Base-by-base conservation (phyloP, 2,113 vertebrate genomes). In the Poeciliopsis turrubarensis region DNA sequence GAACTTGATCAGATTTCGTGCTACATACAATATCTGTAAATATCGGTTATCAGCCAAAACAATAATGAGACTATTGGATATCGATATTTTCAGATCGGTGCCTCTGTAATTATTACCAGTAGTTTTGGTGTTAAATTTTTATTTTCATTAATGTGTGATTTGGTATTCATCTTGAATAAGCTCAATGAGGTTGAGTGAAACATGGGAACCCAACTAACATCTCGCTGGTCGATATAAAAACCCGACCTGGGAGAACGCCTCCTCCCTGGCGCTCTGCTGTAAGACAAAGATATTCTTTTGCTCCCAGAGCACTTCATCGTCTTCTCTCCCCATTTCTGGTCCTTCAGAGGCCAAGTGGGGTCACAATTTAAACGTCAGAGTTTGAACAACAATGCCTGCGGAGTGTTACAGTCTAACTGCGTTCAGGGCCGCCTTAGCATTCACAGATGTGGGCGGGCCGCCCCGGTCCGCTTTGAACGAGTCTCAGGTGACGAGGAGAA, bases 321-420 rank as follows among this genome's bases (percentile, higher is more conserved):
- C 61, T 78, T 47, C 29, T 44, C 47, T 41, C 60, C 60, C 60
- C 78, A 73, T 27, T 78, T 72, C 47, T 66, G 61, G 79, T 90
- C 84, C 78, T 77, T 75, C 30, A 88, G 68, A 91, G 91, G 92
- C 82, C 86, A 94, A 93, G 93, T 94, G 94, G 90, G 92, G 93
- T 93, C 88, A 91, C 89, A 89, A 89, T 93, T 94, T 90, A 91
- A 80, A 85, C 19, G 84, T 92, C 89, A 85, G 86, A 41, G 87
- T 72, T 85, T 82, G 78, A 74, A 84, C 78, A 84, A 90, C 83
- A 80, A 72, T 65, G 88, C 79, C 89, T 93, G 92, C 80, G 73
- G 89, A 93, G 89, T 92, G 91, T 94, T 92, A 88, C 74, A 81
- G 80, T 85, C 75, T 82, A 89, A 85, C 83, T 78, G 91, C 83